Conservation (phyloP, 2,113 vertebrate genomes). For the Ciconia maguari region DNA sequence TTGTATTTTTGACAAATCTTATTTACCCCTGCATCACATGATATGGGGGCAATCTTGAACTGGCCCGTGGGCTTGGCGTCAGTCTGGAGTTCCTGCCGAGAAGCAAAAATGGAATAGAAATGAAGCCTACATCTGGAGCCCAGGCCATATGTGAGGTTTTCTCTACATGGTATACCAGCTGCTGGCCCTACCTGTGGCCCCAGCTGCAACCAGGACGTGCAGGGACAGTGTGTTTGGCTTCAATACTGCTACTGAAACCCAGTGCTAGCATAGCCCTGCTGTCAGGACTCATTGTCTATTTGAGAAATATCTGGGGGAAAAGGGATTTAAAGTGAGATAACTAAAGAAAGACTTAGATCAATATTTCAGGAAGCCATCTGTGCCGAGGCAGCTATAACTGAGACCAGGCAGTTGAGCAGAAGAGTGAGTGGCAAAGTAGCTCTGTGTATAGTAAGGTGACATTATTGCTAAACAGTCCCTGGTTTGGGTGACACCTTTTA, state of each 20-base stretch:
- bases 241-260: rapidly evolving
- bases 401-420: not conserved
- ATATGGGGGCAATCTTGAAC: not conserved
- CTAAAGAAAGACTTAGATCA: not conserved
- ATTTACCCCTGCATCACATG: not conserved
- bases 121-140: not conserved
- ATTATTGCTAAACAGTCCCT: not conserved
- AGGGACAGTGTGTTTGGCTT: not conserved
- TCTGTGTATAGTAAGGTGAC: not conserved
- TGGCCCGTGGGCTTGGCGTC: not conserved
- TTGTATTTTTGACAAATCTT: not conserved
- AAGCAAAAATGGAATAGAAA: not conserved
- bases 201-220: not conserved
- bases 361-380: not conserved
- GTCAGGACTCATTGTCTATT: not conserved
- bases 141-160: not conserved
- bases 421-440: not conserved
- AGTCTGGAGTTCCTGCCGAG: not conserved
- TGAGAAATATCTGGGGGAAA: not conserved
- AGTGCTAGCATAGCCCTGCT: not conserved
- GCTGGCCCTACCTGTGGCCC: not conserved
- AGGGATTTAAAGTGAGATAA: not conserved
- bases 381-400: not conserved
- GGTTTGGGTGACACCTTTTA: not conserved
- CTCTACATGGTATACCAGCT: not conserved